phyloP scores from a whole-genome alignment of 2,113 vertebrate genomes.

The Chlorodrepanis virens region DNA sequence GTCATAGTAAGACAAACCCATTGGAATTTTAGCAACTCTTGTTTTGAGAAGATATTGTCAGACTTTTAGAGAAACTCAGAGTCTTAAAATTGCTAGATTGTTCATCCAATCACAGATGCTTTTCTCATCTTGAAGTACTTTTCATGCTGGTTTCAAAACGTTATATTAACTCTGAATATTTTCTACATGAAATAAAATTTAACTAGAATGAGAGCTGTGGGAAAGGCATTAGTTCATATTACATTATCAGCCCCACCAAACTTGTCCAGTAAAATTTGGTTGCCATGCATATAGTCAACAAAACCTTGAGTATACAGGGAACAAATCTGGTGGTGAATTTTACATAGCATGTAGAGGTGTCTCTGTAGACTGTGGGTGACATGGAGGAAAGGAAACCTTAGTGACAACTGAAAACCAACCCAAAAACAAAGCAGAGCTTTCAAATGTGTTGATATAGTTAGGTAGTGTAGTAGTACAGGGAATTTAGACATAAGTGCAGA shows the following conservation, averaged over 20 bases:
- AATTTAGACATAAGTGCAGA: neutral
- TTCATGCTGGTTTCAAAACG: neutral
- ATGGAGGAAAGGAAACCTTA: neutral
- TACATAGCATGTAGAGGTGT: accelerated
- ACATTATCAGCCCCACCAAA: neutral
- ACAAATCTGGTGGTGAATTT: neutral
- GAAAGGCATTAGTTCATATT: neutral
- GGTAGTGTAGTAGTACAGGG: neutral
- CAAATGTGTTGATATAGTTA: neutral
- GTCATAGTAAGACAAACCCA: neutral
- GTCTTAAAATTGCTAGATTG: neutral
- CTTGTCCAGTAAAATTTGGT: neutral
- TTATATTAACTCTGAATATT: neutral
- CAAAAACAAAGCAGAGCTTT: neutral
- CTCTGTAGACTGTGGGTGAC: neutral
- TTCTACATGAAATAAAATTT: neutral
- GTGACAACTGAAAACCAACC: neutral
- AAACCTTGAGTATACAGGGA: neutral
- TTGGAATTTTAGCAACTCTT: neutral
- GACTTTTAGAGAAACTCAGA: neutral
- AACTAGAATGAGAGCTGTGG: neutral
- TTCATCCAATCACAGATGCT: neutral
- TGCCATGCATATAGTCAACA: neutral
- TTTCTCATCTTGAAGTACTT: neutral
- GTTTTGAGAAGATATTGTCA: neutral